Percentiles rank a stretch among this genome's conserved stretches.
These are phyloP conservation scores for Syngnathus acus DNA, from an alignment of 2,797 vertebrate species.

Conservation along the genomic window DNA sequence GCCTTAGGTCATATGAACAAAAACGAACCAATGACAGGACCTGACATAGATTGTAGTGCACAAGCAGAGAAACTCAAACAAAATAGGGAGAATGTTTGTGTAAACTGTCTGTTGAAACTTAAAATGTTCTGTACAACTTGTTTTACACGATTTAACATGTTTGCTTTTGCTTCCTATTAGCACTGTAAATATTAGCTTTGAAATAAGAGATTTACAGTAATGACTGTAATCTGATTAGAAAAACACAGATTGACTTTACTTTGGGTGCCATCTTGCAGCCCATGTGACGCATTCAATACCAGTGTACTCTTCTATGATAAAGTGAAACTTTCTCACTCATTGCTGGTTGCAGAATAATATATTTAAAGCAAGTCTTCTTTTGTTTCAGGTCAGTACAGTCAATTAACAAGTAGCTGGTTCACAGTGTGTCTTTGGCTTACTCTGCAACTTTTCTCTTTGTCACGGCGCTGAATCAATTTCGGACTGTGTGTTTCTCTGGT, in stretches of 20 bases:
- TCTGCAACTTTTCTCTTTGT: conserved; percentile 25
- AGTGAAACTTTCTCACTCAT: conserved; percentile 20
- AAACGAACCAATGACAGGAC: conserved; percentile 15
- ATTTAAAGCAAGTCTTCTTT: conserved; percentile 33
- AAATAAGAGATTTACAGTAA: not conserved
- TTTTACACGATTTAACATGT: not conserved
- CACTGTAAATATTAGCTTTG: not conserved
- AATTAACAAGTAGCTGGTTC: conserved; percentile 40
- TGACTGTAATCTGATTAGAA: not conserved
- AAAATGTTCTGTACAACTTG: not conserved
- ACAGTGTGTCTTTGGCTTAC: conserved; percentile 26
- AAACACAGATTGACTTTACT: not conserved
- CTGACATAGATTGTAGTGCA: conserved; percentile 18
- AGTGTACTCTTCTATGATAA: conserved; percentile 6
- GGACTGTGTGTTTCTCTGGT: conserved; percentile 11
- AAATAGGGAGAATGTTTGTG: not conserved
- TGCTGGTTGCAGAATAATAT: conserved; percentile 38
- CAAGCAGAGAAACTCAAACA: not conserved
- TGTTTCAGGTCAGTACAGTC: conserved; percentile 51
- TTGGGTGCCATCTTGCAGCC: not conserved
- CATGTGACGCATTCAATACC: conserved; percentile 10
- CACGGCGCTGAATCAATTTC: conserved; percentile 42
- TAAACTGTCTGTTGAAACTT: not conserved
- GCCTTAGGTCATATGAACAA: conserved; percentile 39
- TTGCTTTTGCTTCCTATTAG: not conserved